These are phyloP conservation scores for Penaeus japonicus DNA, from an alignment of 1,140 invertebrate genomes.

Conservation along the genomic window DNA sequence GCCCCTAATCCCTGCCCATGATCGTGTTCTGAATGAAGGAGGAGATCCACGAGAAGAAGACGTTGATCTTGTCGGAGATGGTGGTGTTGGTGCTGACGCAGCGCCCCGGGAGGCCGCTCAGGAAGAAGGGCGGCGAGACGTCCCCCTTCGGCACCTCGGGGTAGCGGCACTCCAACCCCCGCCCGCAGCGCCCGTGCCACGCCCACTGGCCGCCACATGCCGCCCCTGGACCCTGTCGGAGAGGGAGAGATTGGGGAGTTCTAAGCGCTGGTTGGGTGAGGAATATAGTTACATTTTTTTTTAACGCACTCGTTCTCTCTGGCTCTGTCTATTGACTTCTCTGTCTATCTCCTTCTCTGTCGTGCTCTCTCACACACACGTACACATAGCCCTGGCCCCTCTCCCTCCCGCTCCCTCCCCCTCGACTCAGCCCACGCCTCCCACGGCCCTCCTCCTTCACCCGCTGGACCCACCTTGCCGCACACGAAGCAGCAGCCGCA, in stretches of 20 bases:
- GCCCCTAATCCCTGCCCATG: neutral
- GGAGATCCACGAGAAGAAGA: slow-evolving; percentile 36
- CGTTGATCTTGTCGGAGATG: slow-evolving; percentile 33
- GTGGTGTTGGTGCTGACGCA: slow-evolving; percentile 11
- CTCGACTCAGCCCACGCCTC: too few relatives aligned
- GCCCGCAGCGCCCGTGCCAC: slow-evolving; percentile 45
- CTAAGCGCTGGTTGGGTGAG: too few relatives aligned
- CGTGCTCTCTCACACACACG: too few relatives aligned
- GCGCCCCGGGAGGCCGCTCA: slow-evolving; percentile 22
- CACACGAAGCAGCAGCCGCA: slow-evolving; percentile 48
- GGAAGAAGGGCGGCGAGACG: slow-evolving; percentile 7
- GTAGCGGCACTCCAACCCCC: slow-evolving; percentile 24
- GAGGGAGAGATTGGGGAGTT: neutral
- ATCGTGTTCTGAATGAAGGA: slow-evolving; percentile 32
- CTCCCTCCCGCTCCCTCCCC: too few relatives aligned
- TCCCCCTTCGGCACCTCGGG: slow-evolving; percentile 6
- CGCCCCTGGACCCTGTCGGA: slow-evolving; percentile 21
- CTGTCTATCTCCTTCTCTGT: too few relatives aligned
- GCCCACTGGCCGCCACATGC: slow-evolving; percentile 45
- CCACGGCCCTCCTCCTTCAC: too few relatives aligned
- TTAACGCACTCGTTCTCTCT: too few relatives aligned
- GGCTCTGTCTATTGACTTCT: too few relatives aligned
- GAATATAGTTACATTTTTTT: too few relatives aligned
- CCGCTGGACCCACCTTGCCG: slow-evolving; percentile 17
- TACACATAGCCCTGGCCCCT: too few relatives aligned